A percentile compares a stretch with the other conserved stretches of the same genome.
These are phyloP conservation scores for Agrotis ipsilon DNA, from an alignment of 2,888 invertebrate species.

Conservation along the genomic window DNA sequence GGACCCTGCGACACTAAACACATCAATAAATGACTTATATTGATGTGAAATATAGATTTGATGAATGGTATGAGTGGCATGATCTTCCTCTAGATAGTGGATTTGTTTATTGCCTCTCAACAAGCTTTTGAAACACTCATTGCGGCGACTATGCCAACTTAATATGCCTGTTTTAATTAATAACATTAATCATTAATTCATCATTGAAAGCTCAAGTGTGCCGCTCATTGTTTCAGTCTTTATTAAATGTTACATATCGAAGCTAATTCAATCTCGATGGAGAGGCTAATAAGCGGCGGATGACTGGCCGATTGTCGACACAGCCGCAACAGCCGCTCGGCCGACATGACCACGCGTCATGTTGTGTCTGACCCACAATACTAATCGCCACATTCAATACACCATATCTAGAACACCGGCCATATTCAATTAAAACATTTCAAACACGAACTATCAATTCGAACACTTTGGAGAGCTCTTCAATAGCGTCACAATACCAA, in stretches of 20 bases:
- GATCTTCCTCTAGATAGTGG: not conserved
- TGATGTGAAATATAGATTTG: no score
- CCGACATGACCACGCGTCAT: constrained; percentile 75
- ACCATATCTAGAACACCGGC: constrained; percentile 59
- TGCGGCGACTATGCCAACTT: not conserved
- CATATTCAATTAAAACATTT: constrained; percentile 59
- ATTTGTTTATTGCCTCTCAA: not conserved
- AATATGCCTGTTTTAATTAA: constrained; percentile 27
- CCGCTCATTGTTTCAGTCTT: constrained; percentile 80
- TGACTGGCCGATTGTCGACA: constrained; percentile 84
- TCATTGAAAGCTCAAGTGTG: constrained; percentile 38
- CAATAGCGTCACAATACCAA: constrained; percentile 77
- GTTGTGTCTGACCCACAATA: constrained; percentile 74
- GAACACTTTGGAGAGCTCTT: constrained; percentile 20
- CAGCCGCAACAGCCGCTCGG: constrained; percentile 65
- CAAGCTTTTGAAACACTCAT: no score
- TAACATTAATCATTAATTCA: constrained; percentile 31
- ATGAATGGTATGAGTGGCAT: not conserved
- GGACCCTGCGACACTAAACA: no score
- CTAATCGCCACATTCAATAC: constrained; percentile 73
- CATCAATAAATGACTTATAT: no score
- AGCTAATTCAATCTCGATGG: constrained; percentile 87
- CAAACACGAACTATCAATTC: constrained; percentile 23
- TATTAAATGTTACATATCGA: constrained; percentile 82
- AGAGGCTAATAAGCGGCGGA: constrained; percentile 85